Evolutionary conservation across 1,140 invertebrate species (phyloP).

Genomic region (Ips nitidus): DNA sequence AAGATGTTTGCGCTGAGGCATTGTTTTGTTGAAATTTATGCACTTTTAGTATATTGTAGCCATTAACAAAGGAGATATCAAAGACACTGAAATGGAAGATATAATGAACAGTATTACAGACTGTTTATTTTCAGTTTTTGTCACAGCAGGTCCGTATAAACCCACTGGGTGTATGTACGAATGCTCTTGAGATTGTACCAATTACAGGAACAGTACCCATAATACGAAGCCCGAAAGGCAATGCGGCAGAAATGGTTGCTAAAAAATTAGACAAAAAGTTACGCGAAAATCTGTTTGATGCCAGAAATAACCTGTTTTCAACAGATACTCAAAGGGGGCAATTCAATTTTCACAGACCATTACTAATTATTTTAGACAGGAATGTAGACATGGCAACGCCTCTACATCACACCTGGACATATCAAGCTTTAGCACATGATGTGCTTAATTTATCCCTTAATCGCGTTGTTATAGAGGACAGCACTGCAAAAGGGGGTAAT

Average conservation of each 20-base stretch:
- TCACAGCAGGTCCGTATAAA: conserved; percentile 73
- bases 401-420: conserved; percentile 99
- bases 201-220: conserved; percentile 84
- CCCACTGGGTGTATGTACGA: conserved; percentile 26
- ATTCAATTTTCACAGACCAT: conserved; percentile 87
- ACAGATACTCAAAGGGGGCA: conserved; percentile 77
- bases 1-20: conserved; percentile 41
- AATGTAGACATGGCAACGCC: conserved; percentile 97
- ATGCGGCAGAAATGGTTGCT: conserved; percentile 97
- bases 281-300: conserved; percentile 94
- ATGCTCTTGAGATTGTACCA: not conserved
- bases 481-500: conserved; percentile 49
- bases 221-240: conserved; percentile 91
- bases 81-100: conserved; percentile 93
- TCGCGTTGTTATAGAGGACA: conserved; percentile 79
- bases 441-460: conserved; percentile 90
- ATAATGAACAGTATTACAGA: conserved; percentile 96
- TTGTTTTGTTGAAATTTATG: not conserved
- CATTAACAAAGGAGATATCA: conserved; percentile 92
- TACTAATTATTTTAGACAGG: conserved; percentile 91
- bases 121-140: conserved; percentile 96
- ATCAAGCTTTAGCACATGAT: conserved; percentile 96
- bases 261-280: conserved; percentile 97
- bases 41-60: conserved; percentile 58
- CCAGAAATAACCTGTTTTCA: conserved; percentile 94